Conservation (phyloP, 2,888 invertebrate genomes). For the Therioaphis trifolii region DNA sequence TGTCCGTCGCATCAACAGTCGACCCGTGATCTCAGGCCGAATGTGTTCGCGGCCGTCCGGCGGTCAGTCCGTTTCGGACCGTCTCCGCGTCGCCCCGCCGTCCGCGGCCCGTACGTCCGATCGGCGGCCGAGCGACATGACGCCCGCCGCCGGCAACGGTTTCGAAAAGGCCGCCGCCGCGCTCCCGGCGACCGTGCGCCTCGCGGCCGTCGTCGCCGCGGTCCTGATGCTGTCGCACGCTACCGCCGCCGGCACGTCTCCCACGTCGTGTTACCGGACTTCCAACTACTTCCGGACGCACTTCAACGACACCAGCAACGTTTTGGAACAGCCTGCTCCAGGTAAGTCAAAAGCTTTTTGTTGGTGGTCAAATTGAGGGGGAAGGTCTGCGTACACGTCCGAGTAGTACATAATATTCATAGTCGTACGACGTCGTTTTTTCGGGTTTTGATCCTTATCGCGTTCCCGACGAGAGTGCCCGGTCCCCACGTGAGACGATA, state of each 20-base stretch:
- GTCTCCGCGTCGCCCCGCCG: not conserved
- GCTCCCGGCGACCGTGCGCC: not conserved
- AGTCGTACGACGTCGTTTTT: too few relatives aligned
- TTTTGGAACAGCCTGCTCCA: slow-evolving; percentile 30
- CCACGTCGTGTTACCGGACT: slow-evolving; percentile 47
- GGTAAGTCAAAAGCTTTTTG: too few relatives aligned
- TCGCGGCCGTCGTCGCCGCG: not conserved
- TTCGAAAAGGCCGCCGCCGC: not conserved
- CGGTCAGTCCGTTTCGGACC: not conserved
- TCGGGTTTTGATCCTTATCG: not conserved
- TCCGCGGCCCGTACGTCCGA: not conserved
- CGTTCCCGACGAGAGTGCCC: too few relatives aligned
- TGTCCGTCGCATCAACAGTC: too few relatives aligned
- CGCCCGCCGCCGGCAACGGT: too few relatives aligned
- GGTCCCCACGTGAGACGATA: too few relatives aligned
- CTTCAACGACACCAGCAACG: slow-evolving; percentile 54
- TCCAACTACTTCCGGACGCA: slow-evolving; percentile 60
- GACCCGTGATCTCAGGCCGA: too few relatives aligned
- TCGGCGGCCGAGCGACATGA: not conserved
- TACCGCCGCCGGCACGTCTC: not conserved
- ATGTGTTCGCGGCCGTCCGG: too few relatives aligned
- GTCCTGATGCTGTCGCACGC: not conserved
- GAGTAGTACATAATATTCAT: too few relatives aligned
- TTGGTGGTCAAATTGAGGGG: too few relatives aligned
- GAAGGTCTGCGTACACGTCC: too few relatives aligned